Percentiles rank a stretch among this genome's conserved stretches.
These are phyloP conservation scores for Rhagoletis pomonella DNA, from an alignment of 1,140 invertebrate species.

Conservation along the genomic window DNA sequence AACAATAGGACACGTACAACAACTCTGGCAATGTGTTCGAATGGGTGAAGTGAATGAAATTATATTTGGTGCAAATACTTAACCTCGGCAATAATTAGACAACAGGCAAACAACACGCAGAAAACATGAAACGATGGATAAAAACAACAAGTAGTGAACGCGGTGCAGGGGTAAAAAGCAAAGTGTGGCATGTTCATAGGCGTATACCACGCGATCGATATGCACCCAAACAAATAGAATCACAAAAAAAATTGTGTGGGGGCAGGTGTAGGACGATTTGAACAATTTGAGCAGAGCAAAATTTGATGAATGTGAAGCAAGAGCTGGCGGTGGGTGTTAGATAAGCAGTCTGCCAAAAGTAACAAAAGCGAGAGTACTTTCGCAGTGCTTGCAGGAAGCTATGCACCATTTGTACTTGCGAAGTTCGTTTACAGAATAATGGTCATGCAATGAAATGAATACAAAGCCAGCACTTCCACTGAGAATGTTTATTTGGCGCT, in stretches of 20 bases:
- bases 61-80: constrained; percentile 42
- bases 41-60: constrained; percentile 10
- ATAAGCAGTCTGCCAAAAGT: no score
- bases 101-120: constrained; percentile 45
- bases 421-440: not conserved
- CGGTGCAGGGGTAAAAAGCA: not conserved
- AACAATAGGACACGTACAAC: not conserved
- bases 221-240: constrained; percentile 13
- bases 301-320: constrained; percentile 1
- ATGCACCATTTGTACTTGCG: not conserved
- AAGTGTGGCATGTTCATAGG: not conserved
- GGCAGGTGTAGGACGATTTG: not conserved
- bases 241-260: not conserved
- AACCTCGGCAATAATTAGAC: constrained; percentile 46
- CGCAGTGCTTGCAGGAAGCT: not conserved
- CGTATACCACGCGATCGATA: not conserved
- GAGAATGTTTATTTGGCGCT: not conserved
- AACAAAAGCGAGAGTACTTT: constrained; percentile 15
- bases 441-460: not conserved
- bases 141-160: not conserved
- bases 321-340: not conserved
- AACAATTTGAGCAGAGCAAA: not conserved
- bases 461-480: not conserved
- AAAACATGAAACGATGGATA: constrained; percentile 6
- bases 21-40: not conserved